Evolutionary conservation across 2,797 vertebrate species (phyloP).

Genomic region (Sphaeramia orbicularis): DNA sequence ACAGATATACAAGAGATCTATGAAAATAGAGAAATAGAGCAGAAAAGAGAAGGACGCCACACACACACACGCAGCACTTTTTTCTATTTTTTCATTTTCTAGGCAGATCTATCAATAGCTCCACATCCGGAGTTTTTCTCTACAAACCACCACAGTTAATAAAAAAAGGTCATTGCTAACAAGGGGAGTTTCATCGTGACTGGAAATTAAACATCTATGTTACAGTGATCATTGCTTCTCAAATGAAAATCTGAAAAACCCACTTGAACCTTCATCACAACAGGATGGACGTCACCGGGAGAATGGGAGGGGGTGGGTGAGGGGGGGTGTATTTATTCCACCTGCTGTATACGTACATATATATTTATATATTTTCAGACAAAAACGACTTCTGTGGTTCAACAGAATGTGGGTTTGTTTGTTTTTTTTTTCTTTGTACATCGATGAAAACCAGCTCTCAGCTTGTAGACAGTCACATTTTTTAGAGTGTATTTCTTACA

Average conservation of each 20-base stretch:
- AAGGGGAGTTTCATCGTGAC: constrained; percentile 66
- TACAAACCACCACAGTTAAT: constrained; percentile 93
- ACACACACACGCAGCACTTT: constrained; percentile 82
- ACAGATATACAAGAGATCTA: constrained; percentile 71
- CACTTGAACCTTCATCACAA: constrained; percentile 86
- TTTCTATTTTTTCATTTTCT: constrained; percentile 42
- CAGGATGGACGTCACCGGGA: constrained; percentile 6
- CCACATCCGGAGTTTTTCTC: constrained; percentile 83
- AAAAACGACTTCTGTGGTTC: constrained; percentile 75
- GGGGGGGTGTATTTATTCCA: constrained; percentile 73
- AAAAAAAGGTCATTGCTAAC: constrained; percentile 78
- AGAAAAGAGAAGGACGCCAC: constrained; percentile 86
- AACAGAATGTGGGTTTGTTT: constrained; percentile 74
- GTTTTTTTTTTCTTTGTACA: constrained; percentile 74
- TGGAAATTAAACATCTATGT: constrained; percentile 92
- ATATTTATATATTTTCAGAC: constrained; percentile 75
- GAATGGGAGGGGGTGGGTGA: no score
- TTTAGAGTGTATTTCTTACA: constrained; percentile 90
- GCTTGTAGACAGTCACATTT: constrained; percentile 76
- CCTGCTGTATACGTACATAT: constrained; percentile 10
- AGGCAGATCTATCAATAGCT: constrained; percentile 85
- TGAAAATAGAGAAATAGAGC: constrained; percentile 22
- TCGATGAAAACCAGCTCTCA: constrained; percentile 86
- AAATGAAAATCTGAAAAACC: constrained; percentile 35
- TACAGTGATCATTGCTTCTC: constrained; percentile 88